Percentiles rank a stretch among this genome's conserved stretches.
These are phyloP conservation scores for Alitta virens DNA, from an alignment of 2,888 invertebrate species.

Conservation along the genomic window DNA sequence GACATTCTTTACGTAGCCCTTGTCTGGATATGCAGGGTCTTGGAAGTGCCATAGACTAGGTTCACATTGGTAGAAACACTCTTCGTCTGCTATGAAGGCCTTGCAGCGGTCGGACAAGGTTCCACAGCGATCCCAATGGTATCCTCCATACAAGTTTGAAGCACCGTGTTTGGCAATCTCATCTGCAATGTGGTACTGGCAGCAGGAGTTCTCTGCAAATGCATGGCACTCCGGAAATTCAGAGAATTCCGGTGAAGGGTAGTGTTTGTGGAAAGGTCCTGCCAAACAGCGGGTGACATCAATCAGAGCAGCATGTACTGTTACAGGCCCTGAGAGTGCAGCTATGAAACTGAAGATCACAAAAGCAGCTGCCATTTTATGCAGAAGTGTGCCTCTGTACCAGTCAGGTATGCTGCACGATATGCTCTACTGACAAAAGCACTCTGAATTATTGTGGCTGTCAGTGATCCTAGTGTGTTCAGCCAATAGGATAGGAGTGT, in stretches of 20 bases:
- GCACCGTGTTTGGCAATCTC: background rate
- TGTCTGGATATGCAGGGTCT: background rate
- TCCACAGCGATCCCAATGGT: slow-evolving; percentile 8
- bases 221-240: background rate
- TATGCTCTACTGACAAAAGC: too few relatives aligned
- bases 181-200: background rate
- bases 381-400: too few relatives aligned
- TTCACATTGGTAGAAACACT: slow-evolving; percentile 11
- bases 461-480: too few relatives aligned
- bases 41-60: background rate
- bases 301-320: too few relatives aligned
- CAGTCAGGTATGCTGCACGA: too few relatives aligned
- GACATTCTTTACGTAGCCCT: background rate
- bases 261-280: slow-evolving; percentile 7
- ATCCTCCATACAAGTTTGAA: slow-evolving; percentile 4
- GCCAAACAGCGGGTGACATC: background rate
- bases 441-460: too few relatives aligned
- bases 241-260: background rate
- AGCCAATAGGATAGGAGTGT: too few relatives aligned
- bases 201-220: background rate
- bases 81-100: slow-evolving; percentile 4
- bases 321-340: too few relatives aligned
- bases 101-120: background rate
- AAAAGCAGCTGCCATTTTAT: too few relatives aligned
- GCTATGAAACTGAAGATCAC: too few relatives aligned